phyloP scores from a whole-genome alignment of 1,140 invertebrate species.

The Habropoda laboriosa region DNA sequence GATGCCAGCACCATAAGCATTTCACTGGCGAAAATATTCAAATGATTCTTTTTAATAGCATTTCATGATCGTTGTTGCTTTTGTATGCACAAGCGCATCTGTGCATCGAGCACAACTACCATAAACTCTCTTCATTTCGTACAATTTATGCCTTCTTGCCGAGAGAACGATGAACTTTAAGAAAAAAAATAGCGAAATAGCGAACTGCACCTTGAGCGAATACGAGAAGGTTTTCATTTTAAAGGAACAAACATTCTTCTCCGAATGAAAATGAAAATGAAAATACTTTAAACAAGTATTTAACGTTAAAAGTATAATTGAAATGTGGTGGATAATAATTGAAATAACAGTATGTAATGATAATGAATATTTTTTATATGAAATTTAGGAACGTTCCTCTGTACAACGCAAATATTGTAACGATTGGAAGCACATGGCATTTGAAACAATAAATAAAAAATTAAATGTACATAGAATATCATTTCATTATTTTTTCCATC shows the following conservation, averaged over 20 bases:
- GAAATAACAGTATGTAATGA: conserved; percentile 16
- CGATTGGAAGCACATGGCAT: conserved; percentile 14
- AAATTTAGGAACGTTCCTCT: conserved; percentile 51
- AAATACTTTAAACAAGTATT: conserved; percentile 43
- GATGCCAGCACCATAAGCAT: conserved; percentile 86
- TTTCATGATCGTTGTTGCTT: conserved; percentile 27
- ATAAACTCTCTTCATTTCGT: conserved; percentile 14
- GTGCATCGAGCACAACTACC: neutral
- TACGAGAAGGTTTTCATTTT: conserved; percentile 1
- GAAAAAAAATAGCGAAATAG: conserved; percentile 6
- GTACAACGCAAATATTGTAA: conserved; percentile 53
- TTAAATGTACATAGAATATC: conserved; percentile 13
- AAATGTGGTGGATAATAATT: neutral
- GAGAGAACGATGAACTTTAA: neutral
- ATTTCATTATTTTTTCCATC: neutral
- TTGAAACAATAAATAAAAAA: conserved; percentile 50
- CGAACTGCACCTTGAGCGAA: neutral
- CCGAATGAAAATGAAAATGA: neutral
- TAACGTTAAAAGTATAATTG: conserved; percentile 1
- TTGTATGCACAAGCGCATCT: neutral
- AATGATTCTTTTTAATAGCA: conserved; percentile 48
- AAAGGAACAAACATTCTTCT: neutral
- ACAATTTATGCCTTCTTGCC: conserved; percentile 20
- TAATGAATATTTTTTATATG: conserved; percentile 51
- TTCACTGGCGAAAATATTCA: neutral